phyloP scores from a whole-genome alignment of 1,140 invertebrate genomes.

The Pteromalus puparum region DNA sequence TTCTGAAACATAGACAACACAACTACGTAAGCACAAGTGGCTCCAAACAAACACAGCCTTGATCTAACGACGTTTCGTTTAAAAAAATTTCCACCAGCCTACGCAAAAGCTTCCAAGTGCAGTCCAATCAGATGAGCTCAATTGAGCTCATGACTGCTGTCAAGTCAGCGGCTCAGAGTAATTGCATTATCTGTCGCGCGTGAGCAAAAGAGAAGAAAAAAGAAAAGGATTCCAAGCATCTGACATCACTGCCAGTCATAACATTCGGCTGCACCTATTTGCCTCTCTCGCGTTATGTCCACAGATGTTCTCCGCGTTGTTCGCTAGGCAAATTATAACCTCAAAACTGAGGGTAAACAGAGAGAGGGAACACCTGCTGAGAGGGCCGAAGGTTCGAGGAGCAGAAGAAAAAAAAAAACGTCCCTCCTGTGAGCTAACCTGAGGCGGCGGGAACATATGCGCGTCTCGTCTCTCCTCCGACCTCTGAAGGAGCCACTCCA shows the following conservation, averaged over 20 bases:
- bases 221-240: constrained; percentile 44
- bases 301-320: constrained; percentile 22
- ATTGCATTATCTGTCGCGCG: neutral
- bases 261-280: neutral
- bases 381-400: neutral
- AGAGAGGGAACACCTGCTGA: neutral
- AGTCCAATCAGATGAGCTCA: neutral
- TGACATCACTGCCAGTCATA: constrained; percentile 43
- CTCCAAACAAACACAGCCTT: neutral
- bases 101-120: neutral
- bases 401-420: neutral
- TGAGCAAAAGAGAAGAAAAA: neutral
- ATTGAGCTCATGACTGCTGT: neutral
- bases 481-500: neutral
- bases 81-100: neutral
- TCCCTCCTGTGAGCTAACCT: neutral
- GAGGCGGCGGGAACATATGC: constrained; percentile 12
- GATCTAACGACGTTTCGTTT: neutral
- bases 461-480: neutral
- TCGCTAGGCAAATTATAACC: neutral
- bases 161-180: neutral
- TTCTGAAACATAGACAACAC: constrained; percentile 75
- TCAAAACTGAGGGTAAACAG: constrained; percentile 23
- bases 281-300: neutral
- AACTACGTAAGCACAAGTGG: neutral